Conservation (phyloP, 2,113 vertebrate species). For the Charina bottae region DNA sequence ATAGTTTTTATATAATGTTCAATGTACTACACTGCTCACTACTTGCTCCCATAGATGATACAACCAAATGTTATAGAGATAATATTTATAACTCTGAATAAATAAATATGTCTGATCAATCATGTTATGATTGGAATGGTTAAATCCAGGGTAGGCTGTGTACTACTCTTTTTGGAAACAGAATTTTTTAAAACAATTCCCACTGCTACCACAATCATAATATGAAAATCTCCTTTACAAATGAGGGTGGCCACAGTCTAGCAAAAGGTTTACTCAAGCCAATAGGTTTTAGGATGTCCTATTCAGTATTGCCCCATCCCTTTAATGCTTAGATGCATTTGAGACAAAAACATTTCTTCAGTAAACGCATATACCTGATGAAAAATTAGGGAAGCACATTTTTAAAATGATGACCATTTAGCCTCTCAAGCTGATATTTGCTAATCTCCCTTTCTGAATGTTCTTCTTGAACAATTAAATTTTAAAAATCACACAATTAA, state of each 20-base stretch:
- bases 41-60: background rate
- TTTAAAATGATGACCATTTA: background rate
- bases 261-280: background rate
- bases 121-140: background rate
- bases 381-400: background rate
- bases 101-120: slow-evolving; percentile 1
- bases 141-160: background rate
- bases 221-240: background rate
- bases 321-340: background rate
- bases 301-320: background rate
- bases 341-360: background rate
- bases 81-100: background rate
- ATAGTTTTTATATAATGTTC: background rate
- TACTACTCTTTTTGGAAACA: background rate
- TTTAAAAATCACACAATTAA: slow-evolving; percentile 25
- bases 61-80: background rate
- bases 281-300: background rate
- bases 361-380: background rate
- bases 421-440: background rate
- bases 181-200: background rate
- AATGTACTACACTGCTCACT: background rate
- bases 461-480: background rate
- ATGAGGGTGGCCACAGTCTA: background rate
- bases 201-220: background rate
- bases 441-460: slow-evolving; percentile 2